Percentiles rank a stretch among this genome's conserved stretches.
phyloP scores from a whole-genome alignment of 2,113 vertebrate genomes.

The Halichoerus grypus region DNA sequence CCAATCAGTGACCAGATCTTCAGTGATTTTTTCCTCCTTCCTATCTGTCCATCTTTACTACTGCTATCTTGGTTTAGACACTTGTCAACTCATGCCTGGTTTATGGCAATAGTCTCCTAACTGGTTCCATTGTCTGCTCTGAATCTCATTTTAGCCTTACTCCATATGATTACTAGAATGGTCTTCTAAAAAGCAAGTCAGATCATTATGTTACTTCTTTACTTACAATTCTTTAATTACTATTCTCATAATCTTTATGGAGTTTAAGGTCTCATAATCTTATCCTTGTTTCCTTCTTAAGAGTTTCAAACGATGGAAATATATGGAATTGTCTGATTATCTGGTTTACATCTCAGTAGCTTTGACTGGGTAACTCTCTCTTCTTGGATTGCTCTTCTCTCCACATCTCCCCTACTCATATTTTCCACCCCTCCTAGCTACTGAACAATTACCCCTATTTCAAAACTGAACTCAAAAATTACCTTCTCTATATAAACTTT shows the following conservation, averaged over 20 bases:
- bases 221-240: conserved; percentile 34
- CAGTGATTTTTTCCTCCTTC: background rate
- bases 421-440: background rate
- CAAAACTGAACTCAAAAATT: conserved; percentile 6
- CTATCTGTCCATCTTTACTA: background rate
- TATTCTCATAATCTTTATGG: background rate
- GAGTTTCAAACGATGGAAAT: background rate
- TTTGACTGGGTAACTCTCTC: background rate
- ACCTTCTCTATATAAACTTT: background rate
- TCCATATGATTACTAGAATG: background rate
- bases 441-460: background rate
- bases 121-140: background rate
- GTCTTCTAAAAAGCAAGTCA: conserved; percentile 23
- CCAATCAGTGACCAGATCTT: background rate
- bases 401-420: background rate
- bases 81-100: background rate
- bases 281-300: background rate
- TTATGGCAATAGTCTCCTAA: background rate
- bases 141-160: background rate
- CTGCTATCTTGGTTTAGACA: background rate
- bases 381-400: background rate
- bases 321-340: background rate
- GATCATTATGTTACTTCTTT: background rate
- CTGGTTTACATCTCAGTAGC: background rate
- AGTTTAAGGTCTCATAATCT: background rate